Conservation (phyloP, 2,797 vertebrate species). For the Myotis pilosus region DNA sequence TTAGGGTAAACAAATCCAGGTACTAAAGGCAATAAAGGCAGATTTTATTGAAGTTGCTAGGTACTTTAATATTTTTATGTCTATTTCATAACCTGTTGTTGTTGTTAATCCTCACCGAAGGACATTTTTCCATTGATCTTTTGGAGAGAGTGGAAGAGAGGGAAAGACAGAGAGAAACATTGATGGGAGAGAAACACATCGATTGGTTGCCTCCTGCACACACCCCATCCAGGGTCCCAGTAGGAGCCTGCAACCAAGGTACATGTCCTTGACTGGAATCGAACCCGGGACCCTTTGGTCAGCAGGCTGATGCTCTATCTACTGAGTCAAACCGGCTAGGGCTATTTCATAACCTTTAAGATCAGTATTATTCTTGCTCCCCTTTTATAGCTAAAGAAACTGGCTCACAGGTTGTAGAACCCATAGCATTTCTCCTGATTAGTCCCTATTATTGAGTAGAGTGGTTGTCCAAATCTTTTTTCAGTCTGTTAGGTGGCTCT, state of each 20-base stretch:
- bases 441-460: neutral
- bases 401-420: neutral
- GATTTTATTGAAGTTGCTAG: neutral
- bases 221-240: no score
- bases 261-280: no score
- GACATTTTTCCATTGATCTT: no score
- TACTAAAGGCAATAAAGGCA: neutral
- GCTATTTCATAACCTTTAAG: neutral
- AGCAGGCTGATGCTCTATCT: no score
- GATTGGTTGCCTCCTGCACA: no score
- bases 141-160: no score
- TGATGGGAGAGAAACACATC: no score
- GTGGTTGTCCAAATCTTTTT: neutral
- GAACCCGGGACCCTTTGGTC: no score
- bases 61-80: constrained; percentile 4
- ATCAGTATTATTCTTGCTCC: neutral
- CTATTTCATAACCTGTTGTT: neutral
- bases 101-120: no score
- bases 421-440: neutral
- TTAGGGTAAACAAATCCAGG: neutral
- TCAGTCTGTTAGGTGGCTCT: neutral
- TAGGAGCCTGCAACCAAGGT: no score
- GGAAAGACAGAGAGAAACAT: no score
- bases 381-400: constrained; percentile 4
- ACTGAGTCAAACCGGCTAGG: no score